These are phyloP conservation scores for Fratercula arctica DNA, from an alignment of 2,797 vertebrate genomes.

Conservation along the genomic window DNA sequence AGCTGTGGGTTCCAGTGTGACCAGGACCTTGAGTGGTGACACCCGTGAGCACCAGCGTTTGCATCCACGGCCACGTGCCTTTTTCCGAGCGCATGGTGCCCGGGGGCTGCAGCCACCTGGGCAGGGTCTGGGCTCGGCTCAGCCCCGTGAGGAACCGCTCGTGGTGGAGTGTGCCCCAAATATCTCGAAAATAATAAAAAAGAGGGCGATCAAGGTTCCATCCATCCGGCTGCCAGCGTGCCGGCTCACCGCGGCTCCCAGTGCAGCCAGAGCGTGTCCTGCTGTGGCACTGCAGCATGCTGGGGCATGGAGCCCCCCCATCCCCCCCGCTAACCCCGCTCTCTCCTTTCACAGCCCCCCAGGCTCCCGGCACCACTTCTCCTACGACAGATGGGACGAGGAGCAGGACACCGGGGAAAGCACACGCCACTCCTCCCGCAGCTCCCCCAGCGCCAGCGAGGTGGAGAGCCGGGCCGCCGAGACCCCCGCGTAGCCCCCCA, in stretches of 20 bases:
- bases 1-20: neutral
- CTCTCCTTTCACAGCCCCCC: conserved; percentile 80
- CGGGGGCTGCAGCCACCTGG: neutral
- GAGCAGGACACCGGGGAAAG: conserved; percentile 82
- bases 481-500: conserved; percentile 73
- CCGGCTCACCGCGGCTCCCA: neutral
- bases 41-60: rapidly evolving
- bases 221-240: neutral
- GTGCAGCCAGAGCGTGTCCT: neutral
- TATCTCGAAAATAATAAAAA: neutral
- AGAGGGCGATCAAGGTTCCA: neutral
- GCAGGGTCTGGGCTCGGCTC: neutral
- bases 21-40: rapidly evolving
- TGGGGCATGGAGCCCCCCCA: neutral
- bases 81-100: neutral
- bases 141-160: neutral
- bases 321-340: rapidly evolving
- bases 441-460: conserved; percentile 82
- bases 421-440: conserved; percentile 74
- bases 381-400: conserved; percentile 86
- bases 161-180: neutral
- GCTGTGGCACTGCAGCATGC: neutral
- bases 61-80: rapidly evolving
- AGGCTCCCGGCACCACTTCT: conserved; percentile 79
- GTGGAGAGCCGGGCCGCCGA: conserved; percentile 78